Conservation (phyloP, 1,140 invertebrate species). For the Grapholita molesta region DNA sequence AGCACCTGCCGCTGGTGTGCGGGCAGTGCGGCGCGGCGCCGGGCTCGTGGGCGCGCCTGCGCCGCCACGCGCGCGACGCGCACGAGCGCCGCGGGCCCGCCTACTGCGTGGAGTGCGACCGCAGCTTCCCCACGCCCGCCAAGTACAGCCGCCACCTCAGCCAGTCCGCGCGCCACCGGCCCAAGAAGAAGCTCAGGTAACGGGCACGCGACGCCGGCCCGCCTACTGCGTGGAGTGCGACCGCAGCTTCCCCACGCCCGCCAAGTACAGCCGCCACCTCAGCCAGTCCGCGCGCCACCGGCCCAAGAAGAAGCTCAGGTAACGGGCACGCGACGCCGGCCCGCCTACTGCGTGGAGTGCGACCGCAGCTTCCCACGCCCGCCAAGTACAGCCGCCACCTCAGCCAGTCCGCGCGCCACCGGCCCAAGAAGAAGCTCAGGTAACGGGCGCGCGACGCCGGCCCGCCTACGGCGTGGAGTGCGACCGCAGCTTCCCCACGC, state of each 20-base stretch:
- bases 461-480: conserved; percentile 50
- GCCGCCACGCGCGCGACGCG: neutral
- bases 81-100: conserved; percentile 25
- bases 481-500: conserved; percentile 29
- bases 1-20: neutral
- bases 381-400: too few relatives aligned
- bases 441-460: too few relatives aligned
- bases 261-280: too few relatives aligned
- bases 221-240: neutral
- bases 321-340: too few relatives aligned
- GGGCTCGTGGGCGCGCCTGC: neutral
- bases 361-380: too few relatives aligned
- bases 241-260: neutral
- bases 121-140: conserved; percentile 37
- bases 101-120: conserved; percentile 32
- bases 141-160: conserved; percentile 34
- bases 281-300: too few relatives aligned
- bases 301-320: too few relatives aligned
- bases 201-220: neutral
- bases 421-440: too few relatives aligned
- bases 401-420: too few relatives aligned
- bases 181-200: neutral
- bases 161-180: neutral
- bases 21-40: neutral
- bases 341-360: too few relatives aligned